Base-by-base conservation (phyloP, 2,888 invertebrate species). In the Drosophila borealis region DNA sequence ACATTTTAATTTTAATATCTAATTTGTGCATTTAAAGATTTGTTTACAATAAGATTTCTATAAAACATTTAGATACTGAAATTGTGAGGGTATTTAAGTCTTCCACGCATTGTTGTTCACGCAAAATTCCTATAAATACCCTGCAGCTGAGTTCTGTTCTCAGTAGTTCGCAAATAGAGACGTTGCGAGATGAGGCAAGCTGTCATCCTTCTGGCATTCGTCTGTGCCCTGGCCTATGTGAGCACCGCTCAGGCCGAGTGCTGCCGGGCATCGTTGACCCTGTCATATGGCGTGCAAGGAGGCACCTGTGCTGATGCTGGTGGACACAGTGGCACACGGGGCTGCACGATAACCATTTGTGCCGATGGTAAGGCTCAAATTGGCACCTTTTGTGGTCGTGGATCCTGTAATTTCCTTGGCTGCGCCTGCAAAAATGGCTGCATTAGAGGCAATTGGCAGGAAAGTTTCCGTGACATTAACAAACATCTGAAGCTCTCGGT, bases 311-410 rank as follows among this genome's bases (percentile, higher is more conserved):
- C 21, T 0, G 55, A 55, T 17, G 45, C 25, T 1, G 55, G 55
- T 1, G 42, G 42, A 4, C 34, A 13, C 10, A 4, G 4, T 8
- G 25, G n/a, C 25, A 8, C 11, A 1, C 11, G n/a, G 10, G 14
- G 19, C 9, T 44, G 42, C 9, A 10, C 42, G 36, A 45, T 25
- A 17, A 55, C 36, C 36, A 55, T 55, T 5, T 55, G 55, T 17
- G 45, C 45, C 17, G 13, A 55, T 25, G 55, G 55, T 36, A 13
- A 2, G 36, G 14, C 11, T 9, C 45, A 25, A 2, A 21, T 37
- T 17, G 55, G 55, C 36, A 25, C 13, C 36, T 55, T 10, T 6
- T 55, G 45, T 17, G 55, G 55, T 2, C 36, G 14, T 1, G 0
- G 17, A 2, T 1, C 25, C 13, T 45, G 55, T 25, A 55, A 55